A percentile compares a stretch with the other conserved stretches of the same genome.
Evolutionary conservation across 2,113 vertebrate species (phyloP).

Genomic region (Muntiacus reevesi): DNA sequence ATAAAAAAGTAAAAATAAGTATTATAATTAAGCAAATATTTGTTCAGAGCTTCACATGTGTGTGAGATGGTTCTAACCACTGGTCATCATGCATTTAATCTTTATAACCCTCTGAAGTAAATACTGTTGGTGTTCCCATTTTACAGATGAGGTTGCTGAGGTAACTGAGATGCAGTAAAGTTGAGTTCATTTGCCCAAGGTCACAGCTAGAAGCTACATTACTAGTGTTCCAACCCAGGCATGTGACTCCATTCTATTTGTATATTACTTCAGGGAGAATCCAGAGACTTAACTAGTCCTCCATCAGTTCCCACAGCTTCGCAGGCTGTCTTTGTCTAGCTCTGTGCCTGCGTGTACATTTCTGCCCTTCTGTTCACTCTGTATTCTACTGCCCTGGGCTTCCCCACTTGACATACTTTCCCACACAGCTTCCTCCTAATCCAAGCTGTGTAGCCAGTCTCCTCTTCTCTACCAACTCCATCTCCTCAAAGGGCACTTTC

Average conservation of each 20-base stretch:
- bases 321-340: background rate
- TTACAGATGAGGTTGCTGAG: background rate
- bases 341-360: background rate
- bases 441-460: conserved; percentile 77
- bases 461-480: conserved; percentile 67
- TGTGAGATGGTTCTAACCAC: background rate
- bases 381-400: background rate
- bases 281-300: too few relatives aligned
- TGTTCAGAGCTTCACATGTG: background rate
- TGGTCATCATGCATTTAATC: background rate
- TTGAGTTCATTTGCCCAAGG: background rate
- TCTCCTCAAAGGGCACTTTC: conserved; percentile 56
- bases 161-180: background rate
- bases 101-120: background rate
- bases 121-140: background rate
- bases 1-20: background rate
- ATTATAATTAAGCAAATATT: background rate
- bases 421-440: conserved; percentile 67
- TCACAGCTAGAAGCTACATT: background rate
- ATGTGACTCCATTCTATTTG: background rate
- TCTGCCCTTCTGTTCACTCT: background rate
- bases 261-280: background rate
- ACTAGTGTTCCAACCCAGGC: background rate
- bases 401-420: background rate
- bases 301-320: background rate